Percentiles rank a stretch among this genome's conserved stretches.
These are phyloP conservation scores for Manacus vitellinus DNA, from an alignment of 2,113 vertebrate genomes.

Conservation along the genomic window DNA sequence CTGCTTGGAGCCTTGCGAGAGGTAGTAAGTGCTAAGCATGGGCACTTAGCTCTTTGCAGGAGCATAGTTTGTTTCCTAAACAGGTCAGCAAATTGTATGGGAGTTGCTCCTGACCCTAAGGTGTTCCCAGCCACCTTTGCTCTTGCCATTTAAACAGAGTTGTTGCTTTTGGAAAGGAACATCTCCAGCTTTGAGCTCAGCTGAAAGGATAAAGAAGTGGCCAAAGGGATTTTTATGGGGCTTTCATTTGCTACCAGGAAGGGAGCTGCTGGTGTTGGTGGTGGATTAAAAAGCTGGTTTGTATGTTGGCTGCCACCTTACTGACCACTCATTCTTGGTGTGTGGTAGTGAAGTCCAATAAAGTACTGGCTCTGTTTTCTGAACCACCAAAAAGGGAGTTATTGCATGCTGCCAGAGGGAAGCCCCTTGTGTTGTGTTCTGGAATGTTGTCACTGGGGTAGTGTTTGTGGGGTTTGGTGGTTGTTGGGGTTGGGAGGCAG, in stretches of 20 bases:
- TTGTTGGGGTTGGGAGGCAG: not conserved
- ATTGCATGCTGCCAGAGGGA: not conserved
- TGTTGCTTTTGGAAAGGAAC: not conserved
- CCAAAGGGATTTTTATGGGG: not conserved
- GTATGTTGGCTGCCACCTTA: not conserved
- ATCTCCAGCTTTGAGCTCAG: not conserved
- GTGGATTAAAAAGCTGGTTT: not conserved
- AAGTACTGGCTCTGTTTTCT: constrained; percentile 22
- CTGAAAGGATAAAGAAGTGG: not conserved
- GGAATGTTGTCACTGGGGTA: not conserved
- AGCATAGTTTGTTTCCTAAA: not conserved
- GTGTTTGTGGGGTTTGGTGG: not conserved
- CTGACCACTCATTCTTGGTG: not conserved
- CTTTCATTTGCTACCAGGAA: not conserved
- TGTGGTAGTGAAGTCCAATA: not conserved
- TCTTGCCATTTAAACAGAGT: not conserved
- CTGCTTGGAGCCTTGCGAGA: not conserved
- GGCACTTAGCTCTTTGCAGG: not conserved
- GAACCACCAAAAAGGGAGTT: not conserved
- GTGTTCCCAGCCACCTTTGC: not conserved
- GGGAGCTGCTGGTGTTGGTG: not conserved
- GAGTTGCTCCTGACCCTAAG: not conserved
- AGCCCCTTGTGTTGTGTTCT: not conserved
- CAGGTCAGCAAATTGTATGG: not conserved
- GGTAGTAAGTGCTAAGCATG: not conserved